Conservation (phyloP, 37 sponge, comb jelly and placozoan genomes). For the Amphimedon queenslandica region DNA sequence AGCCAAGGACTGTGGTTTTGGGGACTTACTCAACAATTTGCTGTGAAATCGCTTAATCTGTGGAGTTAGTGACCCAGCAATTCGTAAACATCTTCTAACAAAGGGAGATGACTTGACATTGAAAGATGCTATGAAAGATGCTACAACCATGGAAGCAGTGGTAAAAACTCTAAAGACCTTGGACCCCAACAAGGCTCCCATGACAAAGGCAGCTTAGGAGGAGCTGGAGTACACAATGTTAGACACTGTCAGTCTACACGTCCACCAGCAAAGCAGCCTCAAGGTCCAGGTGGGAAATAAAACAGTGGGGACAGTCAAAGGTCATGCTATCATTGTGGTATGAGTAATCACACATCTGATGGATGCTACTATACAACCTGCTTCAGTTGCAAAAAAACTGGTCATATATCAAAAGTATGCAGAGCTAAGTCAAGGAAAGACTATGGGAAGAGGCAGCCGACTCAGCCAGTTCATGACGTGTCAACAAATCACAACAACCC, state of each 20-base stretch:
- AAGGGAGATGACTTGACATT: slow-evolving; percentile 18
- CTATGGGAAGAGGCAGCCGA: too few species aligned
- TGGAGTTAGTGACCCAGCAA: slow-evolving; percentile 8
- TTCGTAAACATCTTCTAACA: slow-evolving; percentile 24
- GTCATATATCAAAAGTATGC: background rate
- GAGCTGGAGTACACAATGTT: too few species aligned
- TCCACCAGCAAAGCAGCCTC: too few species aligned
- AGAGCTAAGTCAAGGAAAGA: background rate
- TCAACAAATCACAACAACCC: background rate
- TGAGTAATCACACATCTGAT: background rate
- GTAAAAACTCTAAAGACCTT: background rate
- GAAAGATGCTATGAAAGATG: slow-evolving; percentile 16
- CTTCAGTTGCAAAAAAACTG: background rate
- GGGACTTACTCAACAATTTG: slow-evolving; percentile 12
- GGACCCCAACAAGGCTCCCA: background rate
- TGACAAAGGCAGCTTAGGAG: too few species aligned
- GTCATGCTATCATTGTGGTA: background rate
- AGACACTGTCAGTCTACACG: background rate
- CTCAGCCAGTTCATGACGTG: background rate
- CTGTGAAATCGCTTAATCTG: slow-evolving; percentile 29
- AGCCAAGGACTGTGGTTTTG: slow-evolving; percentile 25
- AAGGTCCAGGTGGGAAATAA: too few species aligned
- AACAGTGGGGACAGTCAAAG: background rate
- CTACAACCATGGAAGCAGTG: background rate
- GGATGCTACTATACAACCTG: background rate